Conservation (phyloP, 2,888 invertebrate genomes). For the Bembecia ichneumoniformis region DNA sequence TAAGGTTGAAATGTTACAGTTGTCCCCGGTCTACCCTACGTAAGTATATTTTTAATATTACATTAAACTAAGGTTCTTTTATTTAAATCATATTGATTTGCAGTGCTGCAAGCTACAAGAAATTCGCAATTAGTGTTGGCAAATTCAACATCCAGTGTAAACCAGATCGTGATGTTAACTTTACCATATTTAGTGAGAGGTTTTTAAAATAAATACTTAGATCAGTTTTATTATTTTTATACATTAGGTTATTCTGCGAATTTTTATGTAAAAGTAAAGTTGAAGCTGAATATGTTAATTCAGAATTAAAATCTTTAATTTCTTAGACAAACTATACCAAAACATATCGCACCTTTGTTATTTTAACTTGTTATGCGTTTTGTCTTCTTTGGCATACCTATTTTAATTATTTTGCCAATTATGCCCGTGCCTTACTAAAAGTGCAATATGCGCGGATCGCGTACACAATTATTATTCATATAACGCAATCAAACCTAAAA, state of each 20-base stretch:
- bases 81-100: no score
- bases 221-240: no score
- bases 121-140: no score
- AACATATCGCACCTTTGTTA: neutral
- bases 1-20: no score
- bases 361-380: neutral
- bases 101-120: no score
- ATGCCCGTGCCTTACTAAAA: neutral
- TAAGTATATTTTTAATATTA: no score
- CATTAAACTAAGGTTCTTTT: no score
- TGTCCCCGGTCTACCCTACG: no score
- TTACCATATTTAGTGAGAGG: no score
- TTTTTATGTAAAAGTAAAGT: constrained; percentile 1
- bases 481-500: constrained; percentile 1
- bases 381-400: neutral
- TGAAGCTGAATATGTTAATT: constrained; percentile 2
- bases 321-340: constrained; percentile 2
- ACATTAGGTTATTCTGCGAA: neutral
- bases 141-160: no score
- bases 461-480: constrained; percentile 4
- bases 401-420: neutral
- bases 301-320: constrained; percentile 5
- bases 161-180: no score
- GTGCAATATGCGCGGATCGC: constrained; percentile 3
- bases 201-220: no score